Evolutionary conservation across 1,140 invertebrate species (phyloP).

Genomic region (silkworm (Bombyx mori)): DNA sequence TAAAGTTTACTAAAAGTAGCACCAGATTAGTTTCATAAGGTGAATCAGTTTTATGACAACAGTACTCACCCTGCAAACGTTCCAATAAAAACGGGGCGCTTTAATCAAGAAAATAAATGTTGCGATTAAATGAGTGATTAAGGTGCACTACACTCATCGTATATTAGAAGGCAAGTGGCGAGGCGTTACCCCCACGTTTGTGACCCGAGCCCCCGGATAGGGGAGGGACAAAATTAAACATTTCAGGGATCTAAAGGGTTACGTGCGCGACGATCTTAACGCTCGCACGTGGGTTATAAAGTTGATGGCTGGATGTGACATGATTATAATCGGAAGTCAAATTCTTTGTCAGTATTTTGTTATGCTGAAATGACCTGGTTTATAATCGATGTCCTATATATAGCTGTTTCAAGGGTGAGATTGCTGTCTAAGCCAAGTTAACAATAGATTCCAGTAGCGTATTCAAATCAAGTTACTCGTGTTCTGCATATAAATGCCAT

Average conservation of each 20-base stretch:
- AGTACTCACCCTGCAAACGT: slow-evolving; percentile 21
- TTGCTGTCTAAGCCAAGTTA: no score
- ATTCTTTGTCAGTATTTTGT: no score
- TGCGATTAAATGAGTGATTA: slow-evolving; percentile 68
- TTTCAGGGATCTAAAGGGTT: slow-evolving; percentile 49
- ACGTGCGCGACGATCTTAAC: slow-evolving; percentile 40
- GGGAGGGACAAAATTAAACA: slow-evolving; percentile 58
- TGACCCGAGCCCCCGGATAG: slow-evolving; percentile 17
- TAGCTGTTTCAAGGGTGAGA: no score
- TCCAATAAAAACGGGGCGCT: slow-evolving; percentile 47
- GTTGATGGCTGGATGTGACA: no score
- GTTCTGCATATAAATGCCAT: no score
- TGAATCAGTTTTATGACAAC: no score
- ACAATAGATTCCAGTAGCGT: no score
- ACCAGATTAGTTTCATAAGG: background rate
- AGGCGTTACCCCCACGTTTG: slow-evolving; percentile 17
- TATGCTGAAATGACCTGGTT: no score
- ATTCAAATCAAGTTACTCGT: no score
- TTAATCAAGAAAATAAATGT: slow-evolving; percentile 70
- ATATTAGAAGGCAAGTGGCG: slow-evolving; percentile 54
- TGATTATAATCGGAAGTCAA: no score
- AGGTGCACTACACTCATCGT: slow-evolving; percentile 61
- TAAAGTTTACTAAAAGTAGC: background rate
- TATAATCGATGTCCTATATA: no score
- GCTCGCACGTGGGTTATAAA: slow-evolving; percentile 8